Evolutionary conservation across 2,113 vertebrate genomes (phyloP), one percentile per base, ranked within the genome.

Genomic region (Limnothrissa miodon): DNA sequence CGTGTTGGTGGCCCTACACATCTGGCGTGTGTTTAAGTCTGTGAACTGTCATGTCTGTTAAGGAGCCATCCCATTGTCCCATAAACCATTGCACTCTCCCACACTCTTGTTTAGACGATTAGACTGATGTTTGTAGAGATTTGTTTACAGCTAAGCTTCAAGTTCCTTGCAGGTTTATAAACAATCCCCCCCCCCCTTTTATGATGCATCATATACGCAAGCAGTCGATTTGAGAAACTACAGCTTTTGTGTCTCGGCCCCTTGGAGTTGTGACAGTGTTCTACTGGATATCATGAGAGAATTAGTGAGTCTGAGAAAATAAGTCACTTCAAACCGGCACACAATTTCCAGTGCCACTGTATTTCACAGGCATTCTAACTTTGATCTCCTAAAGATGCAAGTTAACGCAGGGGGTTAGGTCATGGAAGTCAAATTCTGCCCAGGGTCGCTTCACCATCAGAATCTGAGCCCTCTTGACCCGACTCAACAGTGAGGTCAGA

Each of bases 101-200:
- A 42, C 33, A 17, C 29, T 70, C 15, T 85, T 85, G 84, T 87
- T 74, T 81, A 45, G 33, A 53, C 62, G 15, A 70, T 83, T 10
- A 70, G 83, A 36, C 25, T 19, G 42, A 21, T 83, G 80, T 84
- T 82, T 74, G 19, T 2, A 29, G 48, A 23, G 21, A 83, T 36
- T 25, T 85, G 53, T 84, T 80, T 78, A 85, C 74, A 51, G 0
- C 79, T n/a, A 19, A 39, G 66, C n/a, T 82, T 83, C 17, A 53
- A 29, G 62, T 29, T 4, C 25, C 48, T 44, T 51, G 25, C 62
- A 33, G 13, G 51, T 80, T 82, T 82, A 83, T 83, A 85, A 86
- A 86, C 66, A 80, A 62, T 19, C 19, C 45, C 33, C 82, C 80
- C 19, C 19, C 45, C 33, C 82, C 80, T 83, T 51, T 70, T 15